Percentiles rank a stretch among this genome's conserved stretches.
Conservation (phyloP, 2,113 vertebrate species). For the Stercorarius parasiticus region DNA sequence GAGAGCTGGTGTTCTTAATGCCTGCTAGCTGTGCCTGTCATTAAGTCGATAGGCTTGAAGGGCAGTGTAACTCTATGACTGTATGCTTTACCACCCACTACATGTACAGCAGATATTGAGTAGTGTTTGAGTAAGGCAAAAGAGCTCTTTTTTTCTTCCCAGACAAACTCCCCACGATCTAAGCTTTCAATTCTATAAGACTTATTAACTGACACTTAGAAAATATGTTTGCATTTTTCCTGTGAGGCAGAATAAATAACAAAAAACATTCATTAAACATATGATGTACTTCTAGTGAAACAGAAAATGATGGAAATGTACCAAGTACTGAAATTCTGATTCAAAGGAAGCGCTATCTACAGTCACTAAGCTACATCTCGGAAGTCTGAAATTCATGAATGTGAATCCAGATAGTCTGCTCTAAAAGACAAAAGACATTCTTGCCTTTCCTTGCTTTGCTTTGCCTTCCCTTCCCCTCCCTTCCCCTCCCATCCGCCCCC, state of each 20-base stretch:
- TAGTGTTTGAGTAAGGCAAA: not conserved
- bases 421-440: not conserved
- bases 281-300: not conserved
- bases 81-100: not conserved
- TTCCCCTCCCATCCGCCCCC: too few relatives aligned
- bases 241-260: not conserved
- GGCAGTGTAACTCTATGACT: not conserved
- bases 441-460: not conserved
- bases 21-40: not conserved
- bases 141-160: not conserved
- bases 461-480: too few relatives aligned
- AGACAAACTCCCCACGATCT: not conserved
- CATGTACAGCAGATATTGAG: not conserved
- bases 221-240: not conserved
- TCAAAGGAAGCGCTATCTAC: not conserved
- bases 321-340: not conserved
- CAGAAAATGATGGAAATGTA: not conserved
- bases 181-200: not conserved
- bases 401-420: not conserved
- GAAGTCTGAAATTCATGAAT: not conserved
- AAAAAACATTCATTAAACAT: not conserved
- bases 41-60: not conserved
- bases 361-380: not conserved
- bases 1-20: not conserved
- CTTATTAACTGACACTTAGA: not conserved